phyloP scores from a whole-genome alignment of 2,888 invertebrate genomes.

The Acleris laterana region DNA sequence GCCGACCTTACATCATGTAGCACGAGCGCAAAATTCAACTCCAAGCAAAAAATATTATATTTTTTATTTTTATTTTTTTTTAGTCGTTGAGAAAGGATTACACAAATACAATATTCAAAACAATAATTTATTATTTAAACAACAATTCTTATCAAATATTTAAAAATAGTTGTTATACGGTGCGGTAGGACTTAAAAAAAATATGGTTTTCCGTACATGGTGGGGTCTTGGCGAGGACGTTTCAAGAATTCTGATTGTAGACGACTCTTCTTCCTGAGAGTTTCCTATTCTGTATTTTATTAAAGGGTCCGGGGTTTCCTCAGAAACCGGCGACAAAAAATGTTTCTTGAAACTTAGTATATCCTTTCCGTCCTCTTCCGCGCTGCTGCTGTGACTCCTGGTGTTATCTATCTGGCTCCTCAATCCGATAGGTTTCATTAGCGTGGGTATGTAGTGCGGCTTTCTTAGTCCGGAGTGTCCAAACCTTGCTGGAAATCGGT shows the following conservation, averaged over 20 bases:
- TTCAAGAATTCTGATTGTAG: background rate
- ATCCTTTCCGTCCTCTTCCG: conserved; percentile 32
- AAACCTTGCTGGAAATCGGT: background rate
- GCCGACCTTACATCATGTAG: too few species aligned
- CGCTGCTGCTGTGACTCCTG: conserved; percentile 50
- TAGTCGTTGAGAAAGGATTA: background rate
- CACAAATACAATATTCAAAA: conserved; percentile 10
- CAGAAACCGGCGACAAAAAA: background rate
- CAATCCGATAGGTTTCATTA: conserved; percentile 48
- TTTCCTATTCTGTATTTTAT: conserved; percentile 8
- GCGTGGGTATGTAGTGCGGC: conserved; percentile 42
- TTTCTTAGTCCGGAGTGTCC: conserved; percentile 43
- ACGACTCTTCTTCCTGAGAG: conserved; percentile 2
- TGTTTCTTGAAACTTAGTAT: conserved; percentile 12
- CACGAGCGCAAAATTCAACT: too few species aligned
- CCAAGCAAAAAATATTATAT: too few species aligned
- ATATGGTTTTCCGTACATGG: conserved; percentile 55
- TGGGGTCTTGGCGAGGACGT: conserved; percentile 45
- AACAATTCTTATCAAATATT: conserved; percentile 39
- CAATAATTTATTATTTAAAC: conserved; percentile 38
- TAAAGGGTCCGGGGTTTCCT: background rate
- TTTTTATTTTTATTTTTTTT: too few species aligned
- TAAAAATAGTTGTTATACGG: conserved; percentile 65
- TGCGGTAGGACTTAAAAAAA: conserved; percentile 71
- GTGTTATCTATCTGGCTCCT: conserved; percentile 55